These are phyloP conservation scores for Drosophila eohydei DNA, from an alignment of 2,888 invertebrate species.

Conservation along the genomic window DNA sequence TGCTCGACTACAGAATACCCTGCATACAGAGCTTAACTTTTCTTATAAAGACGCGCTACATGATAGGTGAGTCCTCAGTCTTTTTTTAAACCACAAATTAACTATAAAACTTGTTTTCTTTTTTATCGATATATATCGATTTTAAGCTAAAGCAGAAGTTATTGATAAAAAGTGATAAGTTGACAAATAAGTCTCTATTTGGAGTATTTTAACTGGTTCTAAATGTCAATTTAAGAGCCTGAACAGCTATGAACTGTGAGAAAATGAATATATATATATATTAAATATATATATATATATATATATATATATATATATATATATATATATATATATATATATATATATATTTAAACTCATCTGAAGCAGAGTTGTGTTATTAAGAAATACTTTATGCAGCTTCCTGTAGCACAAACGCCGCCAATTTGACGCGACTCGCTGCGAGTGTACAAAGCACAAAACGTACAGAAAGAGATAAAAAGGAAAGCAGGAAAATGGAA, in stretches of 20 bases:
- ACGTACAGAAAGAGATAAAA: conserved; percentile 10
- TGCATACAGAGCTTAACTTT: too few species aligned
- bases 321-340: background rate
- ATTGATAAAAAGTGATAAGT: background rate
- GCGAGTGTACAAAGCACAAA: background rate
- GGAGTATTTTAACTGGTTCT: background rate
- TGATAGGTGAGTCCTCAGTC: background rate
- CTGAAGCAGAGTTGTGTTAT: background rate
- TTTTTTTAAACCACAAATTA: background rate
- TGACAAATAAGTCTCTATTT: too few species aligned
- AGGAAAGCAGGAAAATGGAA: conserved; percentile 3
- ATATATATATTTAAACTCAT: background rate
- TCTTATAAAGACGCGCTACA: background rate
- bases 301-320: background rate
- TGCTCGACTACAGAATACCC: background rate
- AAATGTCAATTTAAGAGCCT: too few species aligned
- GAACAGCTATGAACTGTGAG: background rate
- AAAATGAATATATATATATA: background rate
- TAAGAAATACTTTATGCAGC: background rate
- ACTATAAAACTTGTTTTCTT: background rate
- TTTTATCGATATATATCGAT: background rate
- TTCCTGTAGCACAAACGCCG: conserved; percentile 11
- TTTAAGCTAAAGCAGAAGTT: background rate
- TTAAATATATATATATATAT: background rate
- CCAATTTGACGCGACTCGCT: background rate